Base-by-base conservation (phyloP, 2,113 vertebrate genomes). In the Cyprinodon brontotheroides region DNA sequence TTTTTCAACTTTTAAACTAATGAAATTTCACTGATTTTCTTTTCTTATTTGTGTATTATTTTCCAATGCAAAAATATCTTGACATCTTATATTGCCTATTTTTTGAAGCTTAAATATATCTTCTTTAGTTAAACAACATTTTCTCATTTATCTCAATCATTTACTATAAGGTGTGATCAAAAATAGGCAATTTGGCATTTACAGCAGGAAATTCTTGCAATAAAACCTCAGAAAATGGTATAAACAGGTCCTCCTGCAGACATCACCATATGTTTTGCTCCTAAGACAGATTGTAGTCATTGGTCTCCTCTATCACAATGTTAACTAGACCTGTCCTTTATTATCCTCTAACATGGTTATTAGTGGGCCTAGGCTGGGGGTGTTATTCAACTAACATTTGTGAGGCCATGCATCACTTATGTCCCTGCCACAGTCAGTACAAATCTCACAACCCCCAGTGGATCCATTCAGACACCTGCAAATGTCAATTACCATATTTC, bases 321-420 rank as follows among this genome's bases (percentile, higher is more conserved):
- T 79, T 89, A 90, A 90, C 90, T 85, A 80, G 81, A 66, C 65
- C 74, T 37, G 79, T 83, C 81, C 62, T 72, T 78, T 88, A 87
- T 87, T 86, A 82, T 87, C 89, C 84, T 80, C 87, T 72, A 74
- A 83, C 82, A 59, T 11, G 39, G 65, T 78, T 87, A 88, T 91
- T 88, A 91, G 79, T 70, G 72, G 80, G 68, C 80, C 64, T 76
- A 4, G 74, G 74, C 84, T 70, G 86, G 85, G 83, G 89, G 90
- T 94, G 94, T 94, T 95, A 96, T 96, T 96, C 94, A 93, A 93
- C 93, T 95, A 96, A 94, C 93, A 97, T 96, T 91, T 94, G 94
- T 93, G 83, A 94, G 93, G 92, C 92, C 94, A 95, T 96, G 93
- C 92, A 91, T 94, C 94, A 91, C 89, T 94, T 94, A 94, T 77